Evolutionary conservation across 2,888 invertebrate genomes (phyloP).

Genomic region (Julus scanicus): DNA sequence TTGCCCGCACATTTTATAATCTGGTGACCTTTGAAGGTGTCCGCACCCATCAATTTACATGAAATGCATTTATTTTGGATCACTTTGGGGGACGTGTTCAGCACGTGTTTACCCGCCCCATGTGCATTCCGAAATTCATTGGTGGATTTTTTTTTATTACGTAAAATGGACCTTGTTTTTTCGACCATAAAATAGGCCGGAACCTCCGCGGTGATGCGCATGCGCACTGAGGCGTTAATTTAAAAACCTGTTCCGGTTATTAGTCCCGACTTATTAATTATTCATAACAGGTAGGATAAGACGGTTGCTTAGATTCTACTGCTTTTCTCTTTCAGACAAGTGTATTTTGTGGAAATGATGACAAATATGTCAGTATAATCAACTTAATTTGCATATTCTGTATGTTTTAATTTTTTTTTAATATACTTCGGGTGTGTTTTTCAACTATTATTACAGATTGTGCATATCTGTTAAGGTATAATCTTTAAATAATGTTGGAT

Average conservation of each 20-base stretch:
- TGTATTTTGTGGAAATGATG: background rate
- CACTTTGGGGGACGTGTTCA: background rate
- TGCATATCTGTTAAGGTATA: no score
- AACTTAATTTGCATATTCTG: no score
- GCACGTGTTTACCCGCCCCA: background rate
- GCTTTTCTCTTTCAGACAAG: background rate
- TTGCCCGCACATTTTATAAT: slow-evolving; percentile 2
- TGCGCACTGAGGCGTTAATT: background rate
- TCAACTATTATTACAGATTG: no score
- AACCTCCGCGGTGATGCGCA: no score
- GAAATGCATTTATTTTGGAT: background rate
- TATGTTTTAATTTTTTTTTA: no score
- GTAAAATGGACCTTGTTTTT: slow-evolving; percentile 7
- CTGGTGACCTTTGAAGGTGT: background rate
- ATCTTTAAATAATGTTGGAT: no score
- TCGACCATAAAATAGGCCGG: no score
- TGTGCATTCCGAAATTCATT: background rate
- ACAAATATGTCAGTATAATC: no score
- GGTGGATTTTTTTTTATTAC: slow-evolving; percentile 10
- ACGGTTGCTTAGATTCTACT: background rate
- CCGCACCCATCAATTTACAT: slow-evolving; percentile 7
- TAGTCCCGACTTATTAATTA: background rate
- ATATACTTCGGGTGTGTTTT: no score
- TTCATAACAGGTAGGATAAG: background rate
- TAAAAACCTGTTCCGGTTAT: slow-evolving; percentile 19